phyloP scores from a whole-genome alignment of 2,888 invertebrate genomes.

The Rhagium mordax region DNA sequence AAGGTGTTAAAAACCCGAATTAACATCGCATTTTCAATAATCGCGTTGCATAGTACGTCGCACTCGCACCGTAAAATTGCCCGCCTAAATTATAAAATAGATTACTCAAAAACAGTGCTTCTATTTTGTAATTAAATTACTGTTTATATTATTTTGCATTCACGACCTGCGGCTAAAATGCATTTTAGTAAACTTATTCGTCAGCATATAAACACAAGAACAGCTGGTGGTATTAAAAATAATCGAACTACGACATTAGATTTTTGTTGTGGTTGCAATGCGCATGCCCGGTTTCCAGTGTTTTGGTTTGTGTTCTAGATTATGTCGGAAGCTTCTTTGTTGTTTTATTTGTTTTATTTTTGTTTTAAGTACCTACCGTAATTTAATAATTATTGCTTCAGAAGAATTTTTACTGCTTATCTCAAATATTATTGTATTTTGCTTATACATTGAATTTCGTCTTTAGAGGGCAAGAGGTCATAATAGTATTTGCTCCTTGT shows the following conservation, averaged over 20 bases:
- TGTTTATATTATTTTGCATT: not conserved
- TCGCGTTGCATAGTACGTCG: not conserved
- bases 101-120: not conserved
- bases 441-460: not conserved
- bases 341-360: not conserved
- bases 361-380: not conserved
- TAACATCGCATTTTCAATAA: not conserved
- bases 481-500: too few species aligned
- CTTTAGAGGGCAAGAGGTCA: not conserved
- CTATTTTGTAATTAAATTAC: not conserved
- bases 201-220: not conserved
- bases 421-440: too few species aligned
- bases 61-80: not conserved
- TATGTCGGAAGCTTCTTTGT: slow-evolving; percentile 1
- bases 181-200: not conserved
- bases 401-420: not conserved
- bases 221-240: not conserved
- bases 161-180: not conserved
- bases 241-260: not conserved
- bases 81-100: not conserved
- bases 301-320: slow-evolving; percentile 12
- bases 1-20: too few species aligned
- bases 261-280: slow-evolving; percentile 3
- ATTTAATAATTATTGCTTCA: not conserved
- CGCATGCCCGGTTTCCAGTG: slow-evolving; percentile 8